Base-by-base conservation (phyloP, 2,113 vertebrate species). In the Pachyramphus minor region DNA sequence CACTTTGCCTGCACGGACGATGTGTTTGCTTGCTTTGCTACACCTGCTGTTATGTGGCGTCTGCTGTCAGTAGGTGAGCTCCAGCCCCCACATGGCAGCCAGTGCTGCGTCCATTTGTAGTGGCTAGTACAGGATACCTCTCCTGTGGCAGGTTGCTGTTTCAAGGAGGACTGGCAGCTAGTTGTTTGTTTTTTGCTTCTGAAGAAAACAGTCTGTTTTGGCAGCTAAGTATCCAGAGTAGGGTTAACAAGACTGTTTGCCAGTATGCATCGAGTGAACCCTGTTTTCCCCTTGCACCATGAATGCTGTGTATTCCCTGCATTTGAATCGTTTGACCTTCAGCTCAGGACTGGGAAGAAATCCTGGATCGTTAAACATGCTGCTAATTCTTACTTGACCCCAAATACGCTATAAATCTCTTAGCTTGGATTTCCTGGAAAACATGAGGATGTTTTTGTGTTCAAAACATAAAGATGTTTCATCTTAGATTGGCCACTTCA, bases 21-120 rank as follows among this genome's bases (percentile, higher is more conserved):
- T 6, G 99, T 99, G 55, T 99, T 99, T 24, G 99, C 99, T 68
- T 99, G 99, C 97, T 99, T 99, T 50, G 98, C 99, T 79, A 99
- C 99, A 10, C 99, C 99, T 0, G 98, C 99, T 0, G 98, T 99
- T 80, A 98, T 98, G 55, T 99, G 99, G 99, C 98, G 98, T 39
- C 99, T 99, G 35, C 98, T 99, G 3, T 98, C 98, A 14, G 98
- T 99, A 50, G 99, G 99, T 99, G 96, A 98, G 99, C 80, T 98
- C 98, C 95, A 15, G 47, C 53, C 45, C n/a, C 2, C 0, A 0
- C 5, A 0, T 5, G 23, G 18, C 64, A 85, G 41, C 49, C 22
- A 9, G 39, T 21, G 44, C 49, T 55, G 2, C 31, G 33, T 23
- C 31, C 6, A 0, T 19, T 5, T 50, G 28, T 19, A 3, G 45